phyloP scores from a whole-genome alignment of 2,888 invertebrate species.

The Antheraea assamensis region DNA sequence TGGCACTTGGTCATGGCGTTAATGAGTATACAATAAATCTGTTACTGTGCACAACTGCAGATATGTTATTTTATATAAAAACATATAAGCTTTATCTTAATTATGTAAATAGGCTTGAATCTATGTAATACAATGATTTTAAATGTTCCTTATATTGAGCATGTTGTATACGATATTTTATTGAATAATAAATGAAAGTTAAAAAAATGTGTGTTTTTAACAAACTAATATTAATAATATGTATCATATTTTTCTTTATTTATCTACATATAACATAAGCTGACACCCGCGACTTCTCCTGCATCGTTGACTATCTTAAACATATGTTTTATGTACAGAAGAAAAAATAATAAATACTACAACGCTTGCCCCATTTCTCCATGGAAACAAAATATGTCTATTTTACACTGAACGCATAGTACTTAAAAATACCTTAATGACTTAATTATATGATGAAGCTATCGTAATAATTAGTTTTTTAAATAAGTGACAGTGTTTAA shows the following conservation, averaged over 20 bases:
- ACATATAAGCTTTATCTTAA: not conserved
- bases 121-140: not conserved
- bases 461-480: too few relatives aligned
- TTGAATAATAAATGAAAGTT: not conserved
- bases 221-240: not conserved
- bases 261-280: not conserved
- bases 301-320: too few relatives aligned
- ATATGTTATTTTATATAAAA: not conserved
- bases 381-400: too few relatives aligned
- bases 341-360: too few relatives aligned
- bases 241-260: not conserved
- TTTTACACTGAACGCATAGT: too few relatives aligned
- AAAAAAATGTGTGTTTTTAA: not conserved
- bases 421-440: too few relatives aligned
- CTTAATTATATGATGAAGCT: too few relatives aligned
- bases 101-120: not conserved
- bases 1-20: constrained; percentile 64
- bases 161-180: not conserved
- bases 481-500: too few relatives aligned
- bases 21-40: constrained; percentile 20
- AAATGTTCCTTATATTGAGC: not conserved
- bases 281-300: too few relatives aligned
- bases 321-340: too few relatives aligned
- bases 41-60: not conserved
- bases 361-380: too few relatives aligned